These are phyloP conservation scores for Cryptoprocta ferox DNA, from an alignment of 2,797 vertebrate genomes.

Conservation along the genomic window DNA sequence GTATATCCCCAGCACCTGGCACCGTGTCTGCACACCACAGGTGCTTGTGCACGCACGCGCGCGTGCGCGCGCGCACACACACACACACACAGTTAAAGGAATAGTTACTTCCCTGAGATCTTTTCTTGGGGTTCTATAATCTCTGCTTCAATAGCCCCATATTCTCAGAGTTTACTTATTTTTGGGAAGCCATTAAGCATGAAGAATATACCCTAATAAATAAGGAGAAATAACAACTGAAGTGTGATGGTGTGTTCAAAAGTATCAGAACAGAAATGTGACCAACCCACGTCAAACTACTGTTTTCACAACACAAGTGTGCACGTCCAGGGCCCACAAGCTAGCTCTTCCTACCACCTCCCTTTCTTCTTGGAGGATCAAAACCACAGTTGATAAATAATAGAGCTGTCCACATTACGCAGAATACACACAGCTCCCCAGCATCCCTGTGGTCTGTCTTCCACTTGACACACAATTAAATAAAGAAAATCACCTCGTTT, in stretches of 20 bases:
- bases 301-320: neutral
- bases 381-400: slow-evolving; percentile 76
- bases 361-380: slow-evolving; percentile 32
- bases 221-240: neutral
- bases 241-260: neutral
- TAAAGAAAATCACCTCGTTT: slow-evolving; percentile 63
- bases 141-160: neutral
- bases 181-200: neutral
- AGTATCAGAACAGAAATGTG: neutral
- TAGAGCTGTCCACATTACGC: slow-evolving; percentile 41
- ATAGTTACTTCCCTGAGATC: neutral
- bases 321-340: neutral
- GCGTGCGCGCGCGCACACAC: accelerated
- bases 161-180: neutral
- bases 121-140: neutral
- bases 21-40: neutral
- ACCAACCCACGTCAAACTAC: neutral
- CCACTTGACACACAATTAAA: slow-evolving; percentile 71
- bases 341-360: slow-evolving; percentile 1
- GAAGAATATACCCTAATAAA: neutral
- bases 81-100: neutral
- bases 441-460: slow-evolving; percentile 55
- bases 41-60: too few relatives aligned
- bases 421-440: slow-evolving; percentile 1
- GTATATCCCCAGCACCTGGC: neutral